A percentile compares a stretch with the other conserved stretches of the same genome.
phyloP scores from a whole-genome alignment of 2,888 invertebrate species.

The Tromatobia lineatoria region DNA sequence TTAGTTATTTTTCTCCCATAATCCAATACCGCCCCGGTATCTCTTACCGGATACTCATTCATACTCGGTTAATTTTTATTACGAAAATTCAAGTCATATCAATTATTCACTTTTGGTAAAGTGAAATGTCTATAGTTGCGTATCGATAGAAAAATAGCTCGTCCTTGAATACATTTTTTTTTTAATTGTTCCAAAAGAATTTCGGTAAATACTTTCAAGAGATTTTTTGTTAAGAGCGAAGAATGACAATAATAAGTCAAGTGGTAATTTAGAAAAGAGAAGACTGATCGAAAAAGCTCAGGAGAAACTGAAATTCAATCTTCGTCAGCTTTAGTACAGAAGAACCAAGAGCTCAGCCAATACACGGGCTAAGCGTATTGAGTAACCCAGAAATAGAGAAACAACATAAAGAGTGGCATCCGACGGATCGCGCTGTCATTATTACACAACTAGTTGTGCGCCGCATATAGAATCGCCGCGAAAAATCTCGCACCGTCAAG shows the following conservation, averaged over 20 bases:
- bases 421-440: constrained; percentile 36
- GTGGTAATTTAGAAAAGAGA: neutral
- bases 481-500: constrained; percentile 31
- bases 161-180: no score
- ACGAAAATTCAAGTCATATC: neutral
- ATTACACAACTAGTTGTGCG: constrained; percentile 47
- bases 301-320: constrained; percentile 3
- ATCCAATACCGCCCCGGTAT: constrained; percentile 24
- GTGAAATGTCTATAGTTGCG: neutral
- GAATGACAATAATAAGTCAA: neutral
- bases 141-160: neutral
- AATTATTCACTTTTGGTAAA: neutral
- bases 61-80: neutral
- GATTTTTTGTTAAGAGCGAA: neutral
- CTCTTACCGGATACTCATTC: constrained; percentile 11
- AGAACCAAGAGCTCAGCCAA: constrained; percentile 29
- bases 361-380: constrained; percentile 52
- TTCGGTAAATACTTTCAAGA: no score
- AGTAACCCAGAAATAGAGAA: constrained; percentile 21
- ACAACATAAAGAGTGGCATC: constrained; percentile 5
- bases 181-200: no score
- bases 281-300: neutral
- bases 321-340: constrained; percentile 31
- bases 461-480: constrained; percentile 5
- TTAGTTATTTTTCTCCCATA: constrained; percentile 25